These are phyloP conservation scores for Calameuta idolon DNA, from an alignment of 2,888 invertebrate genomes.

Conservation along the genomic window DNA sequence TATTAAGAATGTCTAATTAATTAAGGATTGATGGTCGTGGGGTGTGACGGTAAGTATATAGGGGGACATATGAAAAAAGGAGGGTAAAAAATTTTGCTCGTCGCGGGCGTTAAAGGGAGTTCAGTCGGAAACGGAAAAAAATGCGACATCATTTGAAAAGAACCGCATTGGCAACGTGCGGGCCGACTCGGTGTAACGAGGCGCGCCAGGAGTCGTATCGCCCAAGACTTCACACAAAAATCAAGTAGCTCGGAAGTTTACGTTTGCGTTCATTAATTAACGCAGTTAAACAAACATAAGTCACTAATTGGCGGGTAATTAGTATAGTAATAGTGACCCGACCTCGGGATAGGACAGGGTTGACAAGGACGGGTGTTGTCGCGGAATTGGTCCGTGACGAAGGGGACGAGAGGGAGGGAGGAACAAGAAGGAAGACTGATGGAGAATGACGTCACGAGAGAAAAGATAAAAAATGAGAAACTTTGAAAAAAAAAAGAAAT, in stretches of 20 bases:
- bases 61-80: not conserved
- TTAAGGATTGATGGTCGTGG: slow-evolving; percentile 47
- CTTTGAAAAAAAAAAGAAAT: not conserved
- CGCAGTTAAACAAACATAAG: slow-evolving; percentile 58
- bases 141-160: slow-evolving; percentile 14
- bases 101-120: slow-evolving; percentile 1
- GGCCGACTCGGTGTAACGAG: slow-evolving; percentile 37
- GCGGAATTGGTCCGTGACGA: slow-evolving; percentile 8
- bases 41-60: not conserved
- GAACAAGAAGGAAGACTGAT: not conserved
- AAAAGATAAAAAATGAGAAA: not conserved
- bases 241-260: slow-evolving; percentile 43
- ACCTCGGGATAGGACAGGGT: slow-evolving; percentile 19
- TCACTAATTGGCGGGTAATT: slow-evolving; percentile 64
- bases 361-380: slow-evolving; percentile 11
- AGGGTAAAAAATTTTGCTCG: not conserved
- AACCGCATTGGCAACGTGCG: slow-evolving; percentile 21
- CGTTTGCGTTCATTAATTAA: slow-evolving; percentile 63
- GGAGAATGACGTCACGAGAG: not conserved
- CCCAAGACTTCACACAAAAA: slow-evolving; percentile 37
- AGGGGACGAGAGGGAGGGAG: slow-evolving; percentile 21
- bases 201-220: slow-evolving; percentile 28
- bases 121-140: slow-evolving; percentile 8
- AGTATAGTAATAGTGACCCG: slow-evolving; percentile 58
- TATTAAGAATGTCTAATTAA: slow-evolving; percentile 42